These are phyloP conservation scores for Peromyscus leucopus DNA, from an alignment of 2,113 vertebrate genomes.

Conservation along the genomic window DNA sequence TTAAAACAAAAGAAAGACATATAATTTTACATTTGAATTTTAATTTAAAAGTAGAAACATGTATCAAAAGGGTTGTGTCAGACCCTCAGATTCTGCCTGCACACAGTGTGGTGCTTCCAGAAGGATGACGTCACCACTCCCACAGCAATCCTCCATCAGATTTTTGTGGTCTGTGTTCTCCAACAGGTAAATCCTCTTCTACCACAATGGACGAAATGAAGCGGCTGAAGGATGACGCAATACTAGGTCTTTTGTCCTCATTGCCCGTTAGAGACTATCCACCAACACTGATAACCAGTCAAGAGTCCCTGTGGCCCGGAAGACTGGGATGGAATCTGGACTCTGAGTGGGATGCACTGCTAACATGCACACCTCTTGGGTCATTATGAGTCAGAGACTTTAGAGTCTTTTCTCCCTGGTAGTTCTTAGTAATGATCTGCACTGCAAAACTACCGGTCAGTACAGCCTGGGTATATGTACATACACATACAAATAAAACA, in stretches of 20 bases:
- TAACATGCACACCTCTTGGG: not conserved
- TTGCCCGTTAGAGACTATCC: slow-evolving; percentile 38
- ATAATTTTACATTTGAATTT: slow-evolving; percentile 66
- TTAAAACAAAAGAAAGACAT: slow-evolving; percentile 72
- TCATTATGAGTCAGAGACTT: not conserved
- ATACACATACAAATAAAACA: slow-evolving; percentile 30
- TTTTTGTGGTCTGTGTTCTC: slow-evolving; percentile 44
- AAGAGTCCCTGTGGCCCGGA: not conserved
- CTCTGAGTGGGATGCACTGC: not conserved
- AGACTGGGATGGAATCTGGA: not conserved
- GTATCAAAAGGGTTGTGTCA: not conserved
- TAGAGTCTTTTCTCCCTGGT: not conserved
- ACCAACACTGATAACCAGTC: not conserved
- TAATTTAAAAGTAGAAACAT: slow-evolving; percentile 63
- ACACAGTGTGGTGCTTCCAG: not conserved
- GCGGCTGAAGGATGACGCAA: not conserved
- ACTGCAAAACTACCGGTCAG: slow-evolving; percentile 13
- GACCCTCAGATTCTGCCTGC: slow-evolving; percentile 10
- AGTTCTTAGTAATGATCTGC: slow-evolving; percentile 28
- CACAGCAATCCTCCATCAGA: not conserved
- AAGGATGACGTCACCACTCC: not conserved
- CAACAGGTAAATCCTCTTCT: slow-evolving; percentile 12
- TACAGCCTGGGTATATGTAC: not conserved
- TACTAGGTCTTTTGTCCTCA: not conserved
- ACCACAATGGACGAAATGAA: slow-evolving; percentile 26